Evolutionary conservation across 2,888 invertebrate genomes (phyloP), one percentile per base, ranked within the genome.

Genomic region (Andrena minutula): DNA sequence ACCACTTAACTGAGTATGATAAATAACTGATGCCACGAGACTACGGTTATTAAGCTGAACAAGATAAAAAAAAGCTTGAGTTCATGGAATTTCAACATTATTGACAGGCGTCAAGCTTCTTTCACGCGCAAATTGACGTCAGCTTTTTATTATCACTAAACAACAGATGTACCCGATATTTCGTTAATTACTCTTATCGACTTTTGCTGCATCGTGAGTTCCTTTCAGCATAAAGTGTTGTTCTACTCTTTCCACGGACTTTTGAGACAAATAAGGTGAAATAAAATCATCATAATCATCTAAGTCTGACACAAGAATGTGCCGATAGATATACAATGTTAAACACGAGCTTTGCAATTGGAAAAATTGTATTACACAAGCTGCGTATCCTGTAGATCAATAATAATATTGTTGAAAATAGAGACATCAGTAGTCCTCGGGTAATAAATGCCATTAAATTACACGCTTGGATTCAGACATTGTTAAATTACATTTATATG

Each of bases 1-100:
- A 35, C n/a, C 35, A 69, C 41, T 65, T 76, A 71, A 63, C 23
- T 7, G 23, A 32, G 69, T n/a, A 41, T 28, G 41, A 4, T n/a
- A 20, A 60, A 49, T 35, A 60, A 60, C 12, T 30, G 30, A 74
- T 20, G n/a, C 10, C 60, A 60, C 47, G 16, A 56, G 58, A 41
- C 41, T 32, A 20, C 10, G 10, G 5, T 26, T 35, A 56, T 49
- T 35, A 49, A 58, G 6, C 23, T 32, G 32, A 58, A 49, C 30
- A 26, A 32, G 41, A 32, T 41, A 35, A 28, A 41, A 20, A 20
- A 77, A 28, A 30, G 30, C 60, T 65, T 20, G 23, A 5, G 23
- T n/a, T 73, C 20, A 77, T 49, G 26, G 73, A 64, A 77, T 73
- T 65, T 72, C 64, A 32, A 49, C 1, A 32, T 10, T 56, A 47